Base-by-base conservation (phyloP, 2,113 vertebrate species). In the Rhinogobius similis region DNA sequence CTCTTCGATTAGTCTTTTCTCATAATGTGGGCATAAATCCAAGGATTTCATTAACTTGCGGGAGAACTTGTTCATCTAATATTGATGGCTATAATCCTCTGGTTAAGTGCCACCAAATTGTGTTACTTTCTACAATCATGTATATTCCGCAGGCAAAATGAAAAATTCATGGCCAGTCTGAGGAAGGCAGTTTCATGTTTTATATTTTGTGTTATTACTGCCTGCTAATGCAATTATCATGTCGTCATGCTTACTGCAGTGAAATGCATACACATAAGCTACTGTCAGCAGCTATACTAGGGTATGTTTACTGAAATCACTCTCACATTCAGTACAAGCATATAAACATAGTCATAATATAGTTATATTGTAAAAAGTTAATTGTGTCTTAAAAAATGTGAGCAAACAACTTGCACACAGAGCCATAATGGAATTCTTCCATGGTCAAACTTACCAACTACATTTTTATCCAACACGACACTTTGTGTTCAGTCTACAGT, bases 21-120 rank as follows among this genome's bases (percentile, higher is more conserved):
- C 20, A 78, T 78, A 74, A 85, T 84, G 77, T 63, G 62, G 76
- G 81, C 82, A 74, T 71, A 71, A 73, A 86, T 85, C 78, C 84
- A 86, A 78, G 65, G 44, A 86, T 89, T 89, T 88, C 83, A 91
- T 90, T 90, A 90, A 88, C 75, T 83, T 79, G 58, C 55, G 65
- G 68, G 67, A 70, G 71, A 77, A 90, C 82, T 84, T 89, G 79
- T 90, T 92, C 87, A 91, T 92, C 78, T 86, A 90, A 92, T 91
- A 93, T 91, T 92, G 84, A 93, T 91, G 86, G 79, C 71, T 78
- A 83, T 89, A 88, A 90, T 92, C 82, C 87, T 84, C 82, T 77
- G 85, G 83, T 87, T 89, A 92, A 91, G 90, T 86, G 72, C 81
- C 84, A 89, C 88, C 86, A 90, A 89, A 89, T 83, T 89, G 82